Conservation (phyloP, 92 coral and sea anemone genomes). For the Phenganax subtilis region DNA sequence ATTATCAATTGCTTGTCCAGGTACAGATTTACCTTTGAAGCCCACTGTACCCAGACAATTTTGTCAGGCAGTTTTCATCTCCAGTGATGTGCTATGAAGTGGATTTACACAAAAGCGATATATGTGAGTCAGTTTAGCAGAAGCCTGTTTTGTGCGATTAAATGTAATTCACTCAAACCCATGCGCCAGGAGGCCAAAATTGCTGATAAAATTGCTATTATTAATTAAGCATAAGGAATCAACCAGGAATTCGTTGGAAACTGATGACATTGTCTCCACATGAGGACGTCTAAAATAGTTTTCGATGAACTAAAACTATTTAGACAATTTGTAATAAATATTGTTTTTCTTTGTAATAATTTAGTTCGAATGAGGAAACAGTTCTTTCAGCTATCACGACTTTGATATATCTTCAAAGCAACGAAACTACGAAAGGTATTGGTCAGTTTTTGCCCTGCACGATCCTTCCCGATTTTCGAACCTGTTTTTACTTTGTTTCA, state of each 20-base stretch:
- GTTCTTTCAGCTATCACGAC: conserved; percentile 89
- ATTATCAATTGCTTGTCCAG: conserved; percentile 77
- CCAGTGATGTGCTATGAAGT: too few species aligned
- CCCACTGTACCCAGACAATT: neutral
- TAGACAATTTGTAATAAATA: neutral
- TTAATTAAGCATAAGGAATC: too few species aligned
- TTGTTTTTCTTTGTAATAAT: neutral
- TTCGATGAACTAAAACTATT: neutral
- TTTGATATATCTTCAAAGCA: conserved; percentile 69
- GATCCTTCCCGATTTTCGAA: too few species aligned
- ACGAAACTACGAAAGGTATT: conserved; percentile 63
- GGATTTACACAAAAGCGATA: too few species aligned
- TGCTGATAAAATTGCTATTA: too few species aligned
- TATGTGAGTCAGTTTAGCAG: too few species aligned
- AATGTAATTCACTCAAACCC: too few species aligned
- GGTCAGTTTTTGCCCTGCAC: neutral
- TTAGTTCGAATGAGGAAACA: conserved; percentile 82
- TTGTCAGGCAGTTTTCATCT: neutral
- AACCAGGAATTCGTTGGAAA: too few species aligned
- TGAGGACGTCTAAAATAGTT: too few species aligned
- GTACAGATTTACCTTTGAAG: conserved; percentile 34
- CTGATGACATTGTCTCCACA: too few species aligned
- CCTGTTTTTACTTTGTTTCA: neutral
- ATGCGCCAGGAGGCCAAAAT: too few species aligned
- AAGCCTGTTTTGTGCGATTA: too few species aligned